Base-by-base conservation (phyloP, 1,140 invertebrate genomes). In the Protaetia brevitarsis region DNA sequence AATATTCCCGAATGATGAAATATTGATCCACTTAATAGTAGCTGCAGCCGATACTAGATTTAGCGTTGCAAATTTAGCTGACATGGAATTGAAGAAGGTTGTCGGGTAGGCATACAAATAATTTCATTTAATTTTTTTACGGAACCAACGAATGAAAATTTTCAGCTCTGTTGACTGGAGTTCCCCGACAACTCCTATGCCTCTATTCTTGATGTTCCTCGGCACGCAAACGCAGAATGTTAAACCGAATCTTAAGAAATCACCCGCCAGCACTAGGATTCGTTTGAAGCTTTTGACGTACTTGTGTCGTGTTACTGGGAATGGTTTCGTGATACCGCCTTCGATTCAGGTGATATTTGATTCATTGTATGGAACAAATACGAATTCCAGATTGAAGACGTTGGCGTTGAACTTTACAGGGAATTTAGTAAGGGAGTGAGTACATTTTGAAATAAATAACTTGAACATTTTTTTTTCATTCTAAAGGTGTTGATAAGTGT, bases 281-380 rank as follows among this genome's bases (percentile, higher is more conserved):
- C 84, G 93, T 28, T 79, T 95, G 13, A 96, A 96, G 79, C 77
- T 97, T 19, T 85, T 96, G 66, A 89, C 92, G 64, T 90, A 93
- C 81, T 81, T 96, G 45, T 86, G 92, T 65, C 88, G 88, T 74
- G 90, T 92, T 11, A 87, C 87, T 11, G 89, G 90, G 65, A 84
- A 87, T n/a, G 89, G 87, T 31, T 88, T 92, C 63, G 85, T 89
- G 72, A 90, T 93, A 74, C 90, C 90, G 26, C 85, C 87, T 63
- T 89, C 89, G 72, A 88, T 95, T 59, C 90, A 93, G 81, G 87
- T 93, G 77, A 87, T 95, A 66, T 96, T 95, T 81, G 92, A 95
- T 71, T 90, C 92, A 34, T 79, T 96, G 5, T 95, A 91, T 81
- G 93, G 92, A 57, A 84, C 82, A 8, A 90, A 92, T 73, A 92